Base-by-base conservation (phyloP, 1,140 invertebrate genomes). In the Euglossa dilemma region DNA sequence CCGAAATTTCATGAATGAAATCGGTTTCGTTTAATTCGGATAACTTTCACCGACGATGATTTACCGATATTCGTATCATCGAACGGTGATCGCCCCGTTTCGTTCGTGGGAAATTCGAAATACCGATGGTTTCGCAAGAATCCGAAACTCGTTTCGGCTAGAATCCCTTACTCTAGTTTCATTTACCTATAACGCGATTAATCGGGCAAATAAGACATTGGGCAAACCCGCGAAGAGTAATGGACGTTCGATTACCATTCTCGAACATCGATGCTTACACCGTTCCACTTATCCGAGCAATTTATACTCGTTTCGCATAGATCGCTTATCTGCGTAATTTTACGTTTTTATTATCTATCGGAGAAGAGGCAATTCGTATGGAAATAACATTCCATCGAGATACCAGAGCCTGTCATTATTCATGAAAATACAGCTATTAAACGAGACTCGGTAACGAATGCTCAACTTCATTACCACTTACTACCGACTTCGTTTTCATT, bases 21-120 rank as follows among this genome's bases (percentile, higher is more conserved):
- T 20, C 7, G 12, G 12, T 28, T 70, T 70, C 45, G 36, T 28
- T 66, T 56, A 61, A 18, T 36, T 56, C 54, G 3, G n/a, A 28
- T 54, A 71, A 80, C 77, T 80, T 80, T 80, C 77, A 71, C 77
- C 52, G 8, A 12, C 20, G 20, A 36, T 45, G 23, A 78, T 78
- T 67, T 43, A 71, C 18, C 20, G 50, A 54, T 7, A 28, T 67
- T 66, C 45, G 45, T 77, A 36, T 43, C 50, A 20, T 28, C 4
- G 54, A 64, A 43, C 8, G 12, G 14, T 14, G 50, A 64, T 54
- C 72, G 23, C 47, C 14, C n/a, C 20, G 3, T 69, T 78, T 56
- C 14, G 12, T 5, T 9, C 23, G 9, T 18, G 20, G 23, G 23
- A 43, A 54, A 56, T 67, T 43, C 52, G 0, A 43, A 43, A 9